Conservation (phyloP, 1,140 invertebrate genomes). For the Lethrus apterus region DNA sequence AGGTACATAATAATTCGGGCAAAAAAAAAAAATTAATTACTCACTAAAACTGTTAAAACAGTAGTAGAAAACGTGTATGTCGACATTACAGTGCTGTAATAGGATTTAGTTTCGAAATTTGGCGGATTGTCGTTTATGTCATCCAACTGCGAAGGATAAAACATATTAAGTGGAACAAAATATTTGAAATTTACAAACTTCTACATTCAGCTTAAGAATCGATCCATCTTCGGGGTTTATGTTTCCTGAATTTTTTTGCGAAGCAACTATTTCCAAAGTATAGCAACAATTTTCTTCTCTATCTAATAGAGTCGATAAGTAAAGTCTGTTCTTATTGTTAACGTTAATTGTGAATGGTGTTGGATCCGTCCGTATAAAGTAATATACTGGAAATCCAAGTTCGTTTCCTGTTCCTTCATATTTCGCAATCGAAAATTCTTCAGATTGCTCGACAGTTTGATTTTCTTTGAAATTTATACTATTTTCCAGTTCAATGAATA, state of each 20-base stretch:
- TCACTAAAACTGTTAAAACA: slow-evolving; percentile 41
- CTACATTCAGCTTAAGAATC: too few species aligned
- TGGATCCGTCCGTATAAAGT: too few species aligned
- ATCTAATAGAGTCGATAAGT: too few species aligned
- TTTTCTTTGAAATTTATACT: slow-evolving; percentile 1
- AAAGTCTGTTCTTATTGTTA: too few species aligned
- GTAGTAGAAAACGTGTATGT: slow-evolving; percentile 39
- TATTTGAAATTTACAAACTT: too few species aligned
- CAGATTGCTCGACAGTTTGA: not conserved
- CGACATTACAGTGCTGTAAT: slow-evolving; percentile 44
- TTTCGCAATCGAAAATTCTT: not conserved
- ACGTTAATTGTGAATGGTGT: too few species aligned
- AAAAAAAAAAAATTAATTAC: slow-evolving; percentile 15
- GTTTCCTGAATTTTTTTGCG: not conserved
- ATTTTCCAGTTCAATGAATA: not conserved
- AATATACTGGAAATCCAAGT: slow-evolving; percentile 1
- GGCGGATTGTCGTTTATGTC: slow-evolving; percentile 48
- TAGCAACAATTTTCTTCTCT: too few species aligned
- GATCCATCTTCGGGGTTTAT: too few species aligned
- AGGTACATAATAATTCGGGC: too few species aligned
- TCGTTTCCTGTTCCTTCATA: not conserved
- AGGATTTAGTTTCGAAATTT: slow-evolving; percentile 40
- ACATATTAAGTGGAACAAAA: too few species aligned
- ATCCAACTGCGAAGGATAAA: slow-evolving; percentile 39
- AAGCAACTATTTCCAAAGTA: not conserved